phyloP scores from a whole-genome alignment of 2,113 vertebrate species.

The Pelmatolapia mariae region DNA sequence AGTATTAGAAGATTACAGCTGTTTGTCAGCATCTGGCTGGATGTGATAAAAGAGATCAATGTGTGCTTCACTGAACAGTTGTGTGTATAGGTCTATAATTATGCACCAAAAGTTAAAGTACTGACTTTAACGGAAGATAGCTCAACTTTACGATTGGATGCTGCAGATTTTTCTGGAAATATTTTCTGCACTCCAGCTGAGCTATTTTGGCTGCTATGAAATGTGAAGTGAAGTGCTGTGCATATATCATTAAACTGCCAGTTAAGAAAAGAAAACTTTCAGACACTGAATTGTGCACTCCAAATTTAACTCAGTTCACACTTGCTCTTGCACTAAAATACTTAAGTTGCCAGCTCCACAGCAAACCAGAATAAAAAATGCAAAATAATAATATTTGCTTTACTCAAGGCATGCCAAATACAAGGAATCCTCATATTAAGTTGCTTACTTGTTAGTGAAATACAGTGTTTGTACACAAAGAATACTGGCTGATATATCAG shows the following conservation, averaged over 20 bases:
- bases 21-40: conserved; percentile 28
- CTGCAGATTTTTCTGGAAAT: conserved; percentile 17
- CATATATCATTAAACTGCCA: background rate
- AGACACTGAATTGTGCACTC: background rate
- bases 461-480: background rate
- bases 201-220: background rate
- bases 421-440: background rate
- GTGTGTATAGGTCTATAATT: background rate
- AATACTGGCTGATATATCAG: background rate
- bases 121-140: conserved; percentile 5
- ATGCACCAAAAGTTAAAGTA: conserved; percentile 19
- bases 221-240: background rate
- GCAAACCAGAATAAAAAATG: background rate
- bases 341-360: background rate
- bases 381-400: background rate
- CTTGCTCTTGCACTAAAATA: background rate
- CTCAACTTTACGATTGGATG: background rate
- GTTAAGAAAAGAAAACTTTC: background rate
- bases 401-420: background rate
- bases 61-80: background rate
- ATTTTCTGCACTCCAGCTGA: background rate
- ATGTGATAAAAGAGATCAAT: conserved; percentile 28
- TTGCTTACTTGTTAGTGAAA: background rate
- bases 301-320: background rate
- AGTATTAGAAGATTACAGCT: conserved; percentile 22